Conservation (phyloP, 37 sponge, comb jelly and placozoan species). For the Oscarella lobularis region DNA sequence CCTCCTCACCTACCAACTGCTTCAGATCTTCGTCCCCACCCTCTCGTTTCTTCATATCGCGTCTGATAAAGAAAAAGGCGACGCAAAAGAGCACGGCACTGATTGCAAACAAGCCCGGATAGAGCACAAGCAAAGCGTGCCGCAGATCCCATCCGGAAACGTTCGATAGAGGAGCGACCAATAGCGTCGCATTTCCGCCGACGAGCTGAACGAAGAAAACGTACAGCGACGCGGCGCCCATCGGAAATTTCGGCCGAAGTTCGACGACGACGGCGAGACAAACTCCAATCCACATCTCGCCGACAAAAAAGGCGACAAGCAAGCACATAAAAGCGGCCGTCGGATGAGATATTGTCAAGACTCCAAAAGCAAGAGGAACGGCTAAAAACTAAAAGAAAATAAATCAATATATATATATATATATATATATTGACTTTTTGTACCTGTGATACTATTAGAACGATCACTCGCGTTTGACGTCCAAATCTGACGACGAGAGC, state of each 20-base stretch:
- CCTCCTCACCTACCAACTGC: constrained; percentile 8
- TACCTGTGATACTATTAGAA: constrained; percentile 55
- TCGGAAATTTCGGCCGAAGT: constrained; percentile 30
- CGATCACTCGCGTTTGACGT: constrained; percentile 21
- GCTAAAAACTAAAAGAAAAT: constrained; percentile 34
- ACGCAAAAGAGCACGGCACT: constrained; percentile 43
- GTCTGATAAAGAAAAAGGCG: constrained; percentile 35
- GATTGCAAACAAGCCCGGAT: constrained; percentile 42
- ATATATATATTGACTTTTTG: not conserved
- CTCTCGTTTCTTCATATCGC: constrained; percentile 21
- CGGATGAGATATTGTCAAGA: constrained; percentile 46
- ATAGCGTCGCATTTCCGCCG: constrained; percentile 55
- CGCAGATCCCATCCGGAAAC: constrained; percentile 1
- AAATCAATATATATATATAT: not conserved
- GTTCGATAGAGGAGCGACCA: constrained; percentile 29
- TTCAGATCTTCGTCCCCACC: not conserved
- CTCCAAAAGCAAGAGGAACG: constrained; percentile 64
- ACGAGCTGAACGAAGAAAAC: constrained; percentile 70
- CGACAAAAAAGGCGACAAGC: constrained; percentile 52
- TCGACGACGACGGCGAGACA: constrained; percentile 43
- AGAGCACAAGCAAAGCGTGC: constrained; percentile 36
- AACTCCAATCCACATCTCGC: constrained; percentile 86
- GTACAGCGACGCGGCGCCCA: constrained; percentile 40
- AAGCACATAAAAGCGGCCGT: constrained; percentile 49
- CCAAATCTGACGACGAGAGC: constrained; percentile 18